These are phyloP conservation scores for Ctenomys sociabilis DNA, from an alignment of 2,113 vertebrate genomes.

Conservation along the genomic window DNA sequence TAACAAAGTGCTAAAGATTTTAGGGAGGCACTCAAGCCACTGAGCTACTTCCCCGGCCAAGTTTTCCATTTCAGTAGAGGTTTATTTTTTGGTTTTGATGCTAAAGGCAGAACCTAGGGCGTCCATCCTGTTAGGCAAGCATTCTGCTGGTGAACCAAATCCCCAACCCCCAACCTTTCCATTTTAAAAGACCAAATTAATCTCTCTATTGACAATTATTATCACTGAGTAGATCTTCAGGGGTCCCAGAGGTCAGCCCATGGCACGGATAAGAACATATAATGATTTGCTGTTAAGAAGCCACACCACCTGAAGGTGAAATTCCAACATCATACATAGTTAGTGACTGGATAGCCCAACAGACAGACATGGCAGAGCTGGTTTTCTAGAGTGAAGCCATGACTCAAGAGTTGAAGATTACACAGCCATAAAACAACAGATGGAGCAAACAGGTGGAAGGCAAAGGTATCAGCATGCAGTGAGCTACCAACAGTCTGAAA, in stretches of 20 bases:
- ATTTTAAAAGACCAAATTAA: not conserved
- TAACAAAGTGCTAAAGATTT: not conserved
- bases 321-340: not conserved
- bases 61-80: not conserved
- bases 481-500: not conserved
- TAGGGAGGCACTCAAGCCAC: no score
- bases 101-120: no score
- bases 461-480: not conserved
- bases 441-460: conserved; percentile 5
- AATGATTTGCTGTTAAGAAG: not conserved
- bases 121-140: no score
- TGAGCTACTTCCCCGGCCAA: no score
- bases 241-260: not conserved
- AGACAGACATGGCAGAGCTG: not conserved
- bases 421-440: not conserved
- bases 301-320: not conserved
- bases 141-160: no score
- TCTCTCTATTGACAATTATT: not conserved
- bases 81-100: no score
- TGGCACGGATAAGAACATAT: not conserved
- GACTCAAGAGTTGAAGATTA: not conserved
- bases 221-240: not conserved
- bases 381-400: not conserved
- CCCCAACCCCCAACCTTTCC: no score
- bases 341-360: not conserved